These are phyloP conservation scores for Spongilla lacustris DNA, from an alignment of 37 sponge, comb jelly and placozoan species.

Conservation along the genomic window DNA sequence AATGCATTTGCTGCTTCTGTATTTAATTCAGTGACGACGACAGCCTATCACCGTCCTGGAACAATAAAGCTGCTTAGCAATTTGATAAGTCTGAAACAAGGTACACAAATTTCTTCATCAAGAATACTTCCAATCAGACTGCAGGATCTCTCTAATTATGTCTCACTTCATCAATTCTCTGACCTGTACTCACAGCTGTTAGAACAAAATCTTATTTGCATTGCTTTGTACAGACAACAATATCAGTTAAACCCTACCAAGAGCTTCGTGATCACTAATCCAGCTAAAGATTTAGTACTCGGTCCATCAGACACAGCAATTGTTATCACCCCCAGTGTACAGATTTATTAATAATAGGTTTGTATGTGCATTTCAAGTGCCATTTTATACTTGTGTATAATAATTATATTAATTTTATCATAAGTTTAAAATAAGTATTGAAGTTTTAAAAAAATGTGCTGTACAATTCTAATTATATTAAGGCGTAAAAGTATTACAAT, in stretches of 20 bases:
- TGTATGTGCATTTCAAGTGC: too few species aligned
- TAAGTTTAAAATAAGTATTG: too few species aligned
- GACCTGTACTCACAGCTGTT: conserved; percentile 37
- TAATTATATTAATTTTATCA: too few species aligned
- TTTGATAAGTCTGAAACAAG: conserved; percentile 17
- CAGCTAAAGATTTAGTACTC: conserved; percentile 11
- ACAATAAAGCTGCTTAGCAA: conserved; percentile 26
- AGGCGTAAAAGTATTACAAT: too few species aligned
- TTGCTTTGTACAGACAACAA: conserved; percentile 45
- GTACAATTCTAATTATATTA: too few species aligned
- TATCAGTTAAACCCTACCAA: neutral
- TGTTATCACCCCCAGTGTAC: conserved; percentile 3
- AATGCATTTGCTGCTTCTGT: conserved; percentile 61
- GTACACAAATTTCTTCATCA: too few species aligned
- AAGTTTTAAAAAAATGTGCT: too few species aligned
- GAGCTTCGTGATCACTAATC: conserved; percentile 51
- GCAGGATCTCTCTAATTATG: neutral
- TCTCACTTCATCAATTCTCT: conserved; percentile 3
- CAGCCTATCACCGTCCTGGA: conserved; percentile 55
- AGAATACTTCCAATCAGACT: neutral
- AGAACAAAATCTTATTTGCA: conserved; percentile 9
- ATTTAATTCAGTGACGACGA: conserved; percentile 66
- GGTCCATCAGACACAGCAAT: conserved; percentile 31
- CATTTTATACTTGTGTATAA: too few species aligned
- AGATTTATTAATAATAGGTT: neutral